Conservation (phyloP, 2,888 invertebrate species). For the Idaea aversata region DNA sequence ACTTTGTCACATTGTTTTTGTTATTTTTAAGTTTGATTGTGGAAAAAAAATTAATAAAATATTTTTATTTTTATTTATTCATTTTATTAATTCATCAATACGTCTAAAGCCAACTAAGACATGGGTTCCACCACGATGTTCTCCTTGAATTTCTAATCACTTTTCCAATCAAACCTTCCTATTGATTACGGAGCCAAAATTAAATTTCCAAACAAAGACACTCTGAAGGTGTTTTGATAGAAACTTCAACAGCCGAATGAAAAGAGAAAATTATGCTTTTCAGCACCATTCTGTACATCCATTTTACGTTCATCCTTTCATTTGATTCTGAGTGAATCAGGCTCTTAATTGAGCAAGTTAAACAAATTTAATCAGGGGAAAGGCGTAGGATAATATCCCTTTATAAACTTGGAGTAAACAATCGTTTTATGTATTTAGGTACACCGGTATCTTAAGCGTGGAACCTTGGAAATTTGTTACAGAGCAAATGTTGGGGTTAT, state of each 20-base stretch:
- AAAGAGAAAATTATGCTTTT: background rate
- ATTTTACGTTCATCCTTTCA: background rate
- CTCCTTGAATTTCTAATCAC: background rate
- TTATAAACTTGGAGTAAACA: background rate
- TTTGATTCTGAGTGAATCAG: background rate
- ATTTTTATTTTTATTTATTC: too few species aligned
- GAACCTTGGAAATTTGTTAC: background rate
- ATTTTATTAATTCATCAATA: too few species aligned
- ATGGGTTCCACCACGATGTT: too few species aligned
- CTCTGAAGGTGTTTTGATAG: background rate
- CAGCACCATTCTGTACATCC: background rate
- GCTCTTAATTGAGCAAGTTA: constrained; percentile 1
- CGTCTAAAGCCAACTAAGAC: too few species aligned
- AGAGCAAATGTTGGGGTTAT: background rate
- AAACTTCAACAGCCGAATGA: background rate
- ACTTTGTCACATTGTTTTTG: too few species aligned
- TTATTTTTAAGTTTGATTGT: too few species aligned
- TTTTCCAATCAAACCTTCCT: background rate
- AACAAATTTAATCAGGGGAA: constrained; percentile 10
- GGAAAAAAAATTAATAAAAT: too few species aligned
- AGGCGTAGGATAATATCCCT: background rate
- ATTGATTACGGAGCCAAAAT: background rate
- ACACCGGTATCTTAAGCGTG: background rate
- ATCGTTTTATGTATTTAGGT: background rate
- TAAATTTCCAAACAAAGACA: background rate